Evolutionary conservation across 1,140 invertebrate species (phyloP).

Genomic region (Augochlora pura): DNA sequence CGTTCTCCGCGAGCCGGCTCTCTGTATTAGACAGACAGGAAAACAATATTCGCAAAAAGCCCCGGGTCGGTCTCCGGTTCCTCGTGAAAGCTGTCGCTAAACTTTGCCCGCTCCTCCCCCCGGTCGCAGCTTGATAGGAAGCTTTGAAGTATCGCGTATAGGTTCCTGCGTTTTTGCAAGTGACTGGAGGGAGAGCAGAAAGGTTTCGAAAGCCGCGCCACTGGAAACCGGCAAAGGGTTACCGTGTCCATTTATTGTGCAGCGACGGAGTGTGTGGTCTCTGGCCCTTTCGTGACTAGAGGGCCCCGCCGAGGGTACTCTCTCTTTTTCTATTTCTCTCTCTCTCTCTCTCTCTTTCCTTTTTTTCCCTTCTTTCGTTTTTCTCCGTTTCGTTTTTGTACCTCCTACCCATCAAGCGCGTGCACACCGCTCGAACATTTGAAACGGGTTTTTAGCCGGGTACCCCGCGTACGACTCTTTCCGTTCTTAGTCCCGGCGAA

Average conservation of each 20-base stretch:
- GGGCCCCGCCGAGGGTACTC: slow-evolving; percentile 12
- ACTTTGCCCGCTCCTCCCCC: neutral
- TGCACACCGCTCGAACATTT: slow-evolving; percentile 19
- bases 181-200: slow-evolving; percentile 24
- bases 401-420: neutral
- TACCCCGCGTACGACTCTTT: neutral
- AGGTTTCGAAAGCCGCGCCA: slow-evolving; percentile 27
- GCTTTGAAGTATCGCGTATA: slow-evolving; percentile 9
- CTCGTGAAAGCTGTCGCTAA: slow-evolving; percentile 36
- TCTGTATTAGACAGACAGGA: neutral
- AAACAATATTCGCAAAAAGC: neutral
- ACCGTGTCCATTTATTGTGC: slow-evolving; percentile 29
- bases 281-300: slow-evolving; percentile 1
- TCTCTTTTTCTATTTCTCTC: neutral
- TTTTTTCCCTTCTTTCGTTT: too few species aligned
- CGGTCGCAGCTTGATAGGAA: neutral
- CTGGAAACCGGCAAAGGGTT: slow-evolving; percentile 38
- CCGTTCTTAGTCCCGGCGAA: slow-evolving; percentile 10
- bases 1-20: neutral
- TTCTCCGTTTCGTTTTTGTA: neutral
- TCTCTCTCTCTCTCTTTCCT: too few species aligned
- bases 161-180: slow-evolving; percentile 21
- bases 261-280: slow-evolving; percentile 10
- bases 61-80: neutral
- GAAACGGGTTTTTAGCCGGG: slow-evolving; percentile 28